Evolutionary conservation across 1,140 invertebrate species (phyloP).

Genomic region (Bombus fervidus): DNA sequence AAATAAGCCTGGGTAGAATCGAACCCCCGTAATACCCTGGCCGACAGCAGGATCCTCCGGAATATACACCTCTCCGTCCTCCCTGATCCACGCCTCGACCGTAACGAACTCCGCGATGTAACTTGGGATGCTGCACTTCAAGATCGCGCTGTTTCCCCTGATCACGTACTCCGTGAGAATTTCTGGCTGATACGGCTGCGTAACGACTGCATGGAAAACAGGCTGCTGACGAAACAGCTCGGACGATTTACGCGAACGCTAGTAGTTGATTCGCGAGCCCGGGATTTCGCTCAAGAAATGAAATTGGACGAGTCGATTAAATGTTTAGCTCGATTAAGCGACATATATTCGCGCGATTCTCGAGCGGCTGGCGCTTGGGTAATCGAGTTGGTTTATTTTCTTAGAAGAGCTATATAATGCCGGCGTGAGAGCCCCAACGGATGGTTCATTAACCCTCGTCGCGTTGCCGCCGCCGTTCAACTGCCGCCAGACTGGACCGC

Average conservation of each 20-base stretch:
- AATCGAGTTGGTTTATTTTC: conserved; percentile 46
- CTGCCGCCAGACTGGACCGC: conserved; percentile 62
- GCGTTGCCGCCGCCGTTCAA: conserved; percentile 62
- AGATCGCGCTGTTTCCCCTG: conserved; percentile 91
- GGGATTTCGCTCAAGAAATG: background rate
- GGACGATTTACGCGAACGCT: background rate
- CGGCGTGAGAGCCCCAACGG: conserved; percentile 53
- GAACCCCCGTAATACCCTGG: conserved; percentile 70
- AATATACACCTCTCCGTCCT: conserved; percentile 87
- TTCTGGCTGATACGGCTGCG: conserved; percentile 91
- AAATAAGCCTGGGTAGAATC: conserved; percentile 18
- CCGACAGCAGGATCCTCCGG: conserved; percentile 76
- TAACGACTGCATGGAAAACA: conserved; percentile 86
- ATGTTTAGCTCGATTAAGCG: background rate
- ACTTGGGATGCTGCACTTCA: conserved; percentile 94
- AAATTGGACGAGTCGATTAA: background rate
- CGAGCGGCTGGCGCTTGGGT: background rate
- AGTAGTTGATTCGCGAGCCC: background rate
- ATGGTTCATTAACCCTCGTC: conserved; percentile 63
- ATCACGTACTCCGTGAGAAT: conserved; percentile 94
- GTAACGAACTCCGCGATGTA: conserved; percentile 94
- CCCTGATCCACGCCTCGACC: conserved; percentile 91
- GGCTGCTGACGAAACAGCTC: background rate
- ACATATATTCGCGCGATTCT: background rate
- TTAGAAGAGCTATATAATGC: conserved; percentile 40